Evolutionary conservation across 1,140 invertebrate species (phyloP).

Genomic region (Samia ricini): DNA sequence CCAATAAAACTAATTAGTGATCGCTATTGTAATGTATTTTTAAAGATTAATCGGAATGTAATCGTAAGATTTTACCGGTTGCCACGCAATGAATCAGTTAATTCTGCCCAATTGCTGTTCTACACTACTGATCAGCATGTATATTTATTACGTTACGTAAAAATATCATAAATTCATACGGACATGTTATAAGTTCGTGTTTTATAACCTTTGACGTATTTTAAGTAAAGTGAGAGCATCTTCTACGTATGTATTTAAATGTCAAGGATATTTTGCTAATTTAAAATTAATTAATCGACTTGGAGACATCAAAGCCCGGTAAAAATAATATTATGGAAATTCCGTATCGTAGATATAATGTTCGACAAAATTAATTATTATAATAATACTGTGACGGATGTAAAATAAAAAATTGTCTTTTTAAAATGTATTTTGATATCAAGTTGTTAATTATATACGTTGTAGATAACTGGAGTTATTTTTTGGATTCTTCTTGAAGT

Average conservation of each 20-base stretch:
- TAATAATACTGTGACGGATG: too few relatives aligned
- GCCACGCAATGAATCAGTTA: neutral
- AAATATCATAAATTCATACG: neutral
- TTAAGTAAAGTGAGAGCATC: neutral
- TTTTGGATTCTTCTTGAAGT: neutral
- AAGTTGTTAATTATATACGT: neutral
- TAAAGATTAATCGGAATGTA: neutral
- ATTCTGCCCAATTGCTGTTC: neutral
- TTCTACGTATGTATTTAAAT: slow-evolving; percentile 1
- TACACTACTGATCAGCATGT: too few relatives aligned
- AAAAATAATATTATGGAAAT: too few relatives aligned
- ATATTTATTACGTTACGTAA: too few relatives aligned
- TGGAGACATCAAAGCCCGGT: neutral
- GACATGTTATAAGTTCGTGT: neutral
- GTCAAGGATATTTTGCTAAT: slow-evolving; percentile 2
- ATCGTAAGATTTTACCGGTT: neutral
- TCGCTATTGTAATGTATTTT: neutral
- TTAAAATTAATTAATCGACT: neutral
- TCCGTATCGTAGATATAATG: neutral
- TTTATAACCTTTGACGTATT: neutral
- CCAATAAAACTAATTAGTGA: too few relatives aligned
- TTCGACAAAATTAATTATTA: too few relatives aligned
- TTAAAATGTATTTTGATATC: too few relatives aligned
- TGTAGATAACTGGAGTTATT: neutral
- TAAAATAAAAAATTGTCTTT: too few relatives aligned